A percentile compares a stretch with the other conserved stretches of the same genome.
These are phyloP conservation scores for Varecia variegata DNA, from an alignment of 2,797 vertebrate species.

Conservation along the genomic window DNA sequence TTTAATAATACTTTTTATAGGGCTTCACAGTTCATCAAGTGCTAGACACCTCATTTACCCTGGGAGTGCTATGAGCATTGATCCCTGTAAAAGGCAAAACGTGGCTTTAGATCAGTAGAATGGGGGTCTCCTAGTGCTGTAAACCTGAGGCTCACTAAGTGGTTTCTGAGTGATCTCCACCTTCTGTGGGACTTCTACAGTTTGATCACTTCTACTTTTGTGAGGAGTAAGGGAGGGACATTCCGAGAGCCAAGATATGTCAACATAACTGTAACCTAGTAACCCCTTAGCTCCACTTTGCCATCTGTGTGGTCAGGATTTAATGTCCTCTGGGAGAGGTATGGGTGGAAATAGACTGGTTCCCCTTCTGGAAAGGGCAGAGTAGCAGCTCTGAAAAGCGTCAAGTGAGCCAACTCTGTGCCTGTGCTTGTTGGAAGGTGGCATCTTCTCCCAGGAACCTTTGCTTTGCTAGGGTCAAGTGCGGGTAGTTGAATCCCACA, in stretches of 20 bases:
- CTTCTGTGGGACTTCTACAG: conserved; percentile 12
- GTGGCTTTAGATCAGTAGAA: conserved; percentile 20
- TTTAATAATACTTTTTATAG: conserved; percentile 66
- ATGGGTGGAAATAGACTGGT: conserved; percentile 24
- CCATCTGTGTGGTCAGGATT: conserved; percentile 67
- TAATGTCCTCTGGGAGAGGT: conserved; percentile 44
- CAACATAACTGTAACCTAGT: conserved; percentile 75
- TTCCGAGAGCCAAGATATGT: conserved; percentile 59
- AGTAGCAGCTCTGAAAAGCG: not conserved
- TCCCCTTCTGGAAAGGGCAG: conserved; percentile 16
- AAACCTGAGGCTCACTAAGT: conserved; percentile 2
- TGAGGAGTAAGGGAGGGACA: conserved; percentile 38
- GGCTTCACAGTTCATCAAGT: conserved; percentile 46
- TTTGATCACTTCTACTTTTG: conserved; percentile 50
- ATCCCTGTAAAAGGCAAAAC: conserved; percentile 40
- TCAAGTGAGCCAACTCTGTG: not conserved
- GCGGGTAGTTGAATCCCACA: not conserved
- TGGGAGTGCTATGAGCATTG: conserved; percentile 14
- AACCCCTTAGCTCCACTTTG: conserved; percentile 64
- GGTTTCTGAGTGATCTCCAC: conserved; percentile 31
- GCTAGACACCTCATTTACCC: conserved; percentile 61
- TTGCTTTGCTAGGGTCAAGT: conserved; percentile 13
- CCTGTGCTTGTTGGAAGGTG: not conserved
- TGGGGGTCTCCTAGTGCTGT: not conserved
- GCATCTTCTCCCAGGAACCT: not conserved